Evolutionary conservation across 2,888 invertebrate species (phyloP).

Genomic region (Emesis russula): DNA sequence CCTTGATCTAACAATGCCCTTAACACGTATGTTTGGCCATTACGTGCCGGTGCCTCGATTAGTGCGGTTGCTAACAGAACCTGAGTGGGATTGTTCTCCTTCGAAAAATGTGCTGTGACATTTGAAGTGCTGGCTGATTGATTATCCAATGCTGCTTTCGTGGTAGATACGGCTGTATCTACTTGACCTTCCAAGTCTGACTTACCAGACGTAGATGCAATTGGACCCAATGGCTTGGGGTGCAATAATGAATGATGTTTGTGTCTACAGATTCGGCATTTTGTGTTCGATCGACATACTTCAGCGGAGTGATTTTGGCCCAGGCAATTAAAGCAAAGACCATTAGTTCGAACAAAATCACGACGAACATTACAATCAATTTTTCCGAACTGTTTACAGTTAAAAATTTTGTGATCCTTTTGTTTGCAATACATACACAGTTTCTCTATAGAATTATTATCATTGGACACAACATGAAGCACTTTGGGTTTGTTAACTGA

Average conservation of each 20-base stretch:
- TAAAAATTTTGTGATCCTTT: not conserved
- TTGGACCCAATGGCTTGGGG: not conserved
- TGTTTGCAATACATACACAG: too few species aligned
- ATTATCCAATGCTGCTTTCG: too few species aligned
- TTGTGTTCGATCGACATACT: not conserved
- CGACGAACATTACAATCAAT: not conserved
- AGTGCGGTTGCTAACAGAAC: too few species aligned
- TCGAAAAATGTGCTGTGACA: not conserved
- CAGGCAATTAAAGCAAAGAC: not conserved
- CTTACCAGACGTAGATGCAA: too few species aligned
- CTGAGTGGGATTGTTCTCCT: not conserved
- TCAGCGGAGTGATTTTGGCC: not conserved
- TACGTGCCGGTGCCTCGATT: too few species aligned
- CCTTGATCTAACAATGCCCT: conserved; percentile 14
- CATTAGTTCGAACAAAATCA: not conserved
- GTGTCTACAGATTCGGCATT: not conserved
- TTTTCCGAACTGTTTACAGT: not conserved
- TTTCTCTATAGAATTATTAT: too few species aligned
- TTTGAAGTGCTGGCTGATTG: too few species aligned
- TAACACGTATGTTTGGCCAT: not conserved
- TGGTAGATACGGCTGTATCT: too few species aligned
- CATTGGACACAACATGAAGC: too few species aligned
- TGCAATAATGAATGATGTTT: not conserved
- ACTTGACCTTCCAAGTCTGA: too few species aligned
- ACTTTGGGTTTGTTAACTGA: not conserved